A percentile compares a stretch with the other conserved stretches of the same genome.
Conservation (phyloP, 2,888 invertebrate species). For the Polietes domitor region DNA sequence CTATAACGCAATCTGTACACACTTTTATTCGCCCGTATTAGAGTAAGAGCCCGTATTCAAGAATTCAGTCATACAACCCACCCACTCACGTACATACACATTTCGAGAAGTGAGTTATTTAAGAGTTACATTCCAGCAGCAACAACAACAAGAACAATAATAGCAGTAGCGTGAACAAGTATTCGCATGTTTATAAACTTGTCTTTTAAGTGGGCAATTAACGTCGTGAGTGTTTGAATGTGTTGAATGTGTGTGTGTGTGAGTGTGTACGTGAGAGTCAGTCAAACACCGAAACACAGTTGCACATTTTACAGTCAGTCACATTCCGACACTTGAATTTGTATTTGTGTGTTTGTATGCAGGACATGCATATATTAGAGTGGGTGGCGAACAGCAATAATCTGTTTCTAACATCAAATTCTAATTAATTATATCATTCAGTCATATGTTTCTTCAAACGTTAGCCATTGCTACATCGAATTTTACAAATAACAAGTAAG, state of each 20-base stretch:
- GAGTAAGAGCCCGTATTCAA: neutral
- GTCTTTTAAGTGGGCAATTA: conserved; percentile 71
- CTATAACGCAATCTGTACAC: no score
- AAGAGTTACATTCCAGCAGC: conserved; percentile 44
- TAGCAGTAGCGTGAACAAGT: conserved; percentile 17
- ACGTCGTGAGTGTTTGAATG: conserved; percentile 10
- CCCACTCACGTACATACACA: conserved; percentile 18
- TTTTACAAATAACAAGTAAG: no score
- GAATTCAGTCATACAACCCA: neutral
- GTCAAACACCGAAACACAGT: conserved; percentile 17
- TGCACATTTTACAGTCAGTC: conserved; percentile 14
- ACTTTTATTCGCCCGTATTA: neutral
- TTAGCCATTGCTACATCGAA: no score
- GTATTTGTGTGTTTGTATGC: neutral
- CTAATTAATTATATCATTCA: no score
- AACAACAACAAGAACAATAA: neutral
- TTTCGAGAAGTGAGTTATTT: conserved; percentile 62
- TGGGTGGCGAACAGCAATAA: no score
- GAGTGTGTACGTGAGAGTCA: neutral
- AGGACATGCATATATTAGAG: neutral
- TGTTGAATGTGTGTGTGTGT: neutral
- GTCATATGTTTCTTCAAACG: no score
- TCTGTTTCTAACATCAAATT: no score
- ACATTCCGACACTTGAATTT: conserved; percentile 8
- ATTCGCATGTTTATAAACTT: conserved; percentile 50